These are phyloP conservation scores for Parascotia fuliginaria DNA, from an alignment of 2,888 invertebrate species.

Conservation along the genomic window DNA sequence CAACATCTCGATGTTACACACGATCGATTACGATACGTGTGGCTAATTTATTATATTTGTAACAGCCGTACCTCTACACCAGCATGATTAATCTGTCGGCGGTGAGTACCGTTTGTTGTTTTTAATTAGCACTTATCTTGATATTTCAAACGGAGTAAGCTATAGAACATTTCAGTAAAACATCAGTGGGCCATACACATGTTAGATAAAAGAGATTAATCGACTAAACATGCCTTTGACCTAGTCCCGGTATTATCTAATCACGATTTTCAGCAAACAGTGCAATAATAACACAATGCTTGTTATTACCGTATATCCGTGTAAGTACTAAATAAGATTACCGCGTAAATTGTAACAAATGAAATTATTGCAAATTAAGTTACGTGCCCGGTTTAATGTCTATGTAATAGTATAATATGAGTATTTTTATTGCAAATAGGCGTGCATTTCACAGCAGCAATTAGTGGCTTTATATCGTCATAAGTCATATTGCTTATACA, in stretches of 20 bases:
- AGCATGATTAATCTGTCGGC: conserved; percentile 34
- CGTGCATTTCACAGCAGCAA: conserved; percentile 61
- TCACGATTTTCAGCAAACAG: conserved; percentile 24
- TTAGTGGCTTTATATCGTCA: conserved; percentile 69
- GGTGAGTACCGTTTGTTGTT: conserved; percentile 32
- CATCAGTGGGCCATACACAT: not conserved
- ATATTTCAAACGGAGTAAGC: conserved; percentile 10
- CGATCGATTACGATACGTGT: conserved; percentile 70
- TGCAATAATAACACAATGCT: conserved; percentile 28
- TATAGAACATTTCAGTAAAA: conserved; percentile 9
- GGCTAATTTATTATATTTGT: conserved; percentile 68
- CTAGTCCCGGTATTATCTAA: conserved; percentile 24
- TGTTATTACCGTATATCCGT: conserved; percentile 33
- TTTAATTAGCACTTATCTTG: conserved; percentile 45
- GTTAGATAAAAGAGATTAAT: conserved; percentile 16
- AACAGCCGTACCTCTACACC: conserved; percentile 29
- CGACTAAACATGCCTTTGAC: conserved; percentile 17
- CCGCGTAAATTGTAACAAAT: conserved; percentile 47
- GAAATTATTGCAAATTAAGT: conserved; percentile 51
- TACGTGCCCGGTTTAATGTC: conserved; percentile 40
- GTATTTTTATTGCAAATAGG: conserved; percentile 50
- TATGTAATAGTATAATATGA: conserved; percentile 30
- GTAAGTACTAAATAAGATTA: conserved; percentile 54
- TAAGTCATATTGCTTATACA: conserved; percentile 60
- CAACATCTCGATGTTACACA: conserved; percentile 73